Conservation (phyloP, 2,888 invertebrate genomes). For the Philereme vetulata region DNA sequence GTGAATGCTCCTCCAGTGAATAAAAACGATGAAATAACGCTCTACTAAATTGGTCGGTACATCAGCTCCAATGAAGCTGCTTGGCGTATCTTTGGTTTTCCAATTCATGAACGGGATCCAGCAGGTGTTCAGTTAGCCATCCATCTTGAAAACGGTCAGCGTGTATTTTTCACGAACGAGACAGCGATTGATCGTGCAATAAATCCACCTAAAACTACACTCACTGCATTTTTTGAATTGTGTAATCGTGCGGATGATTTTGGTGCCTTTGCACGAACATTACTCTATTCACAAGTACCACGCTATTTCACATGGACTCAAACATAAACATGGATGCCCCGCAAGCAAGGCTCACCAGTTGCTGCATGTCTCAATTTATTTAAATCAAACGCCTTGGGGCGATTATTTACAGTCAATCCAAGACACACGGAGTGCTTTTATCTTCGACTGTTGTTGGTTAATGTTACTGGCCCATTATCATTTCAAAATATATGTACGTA, state of each 20-base stretch:
- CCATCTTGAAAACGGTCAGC: constrained; percentile 36
- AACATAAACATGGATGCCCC: constrained; percentile 32
- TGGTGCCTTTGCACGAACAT: constrained; percentile 15
- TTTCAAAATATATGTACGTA: constrained; percentile 35
- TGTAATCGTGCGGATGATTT: no score
- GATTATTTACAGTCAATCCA: constrained; percentile 39
- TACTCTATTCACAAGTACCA: constrained; percentile 35
- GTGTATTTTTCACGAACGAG: constrained; percentile 36
- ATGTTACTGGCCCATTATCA: constrained; percentile 37
- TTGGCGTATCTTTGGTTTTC: constrained; percentile 33
- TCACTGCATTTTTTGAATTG: constrained; percentile 28
- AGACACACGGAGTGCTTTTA: no score
- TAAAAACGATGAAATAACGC: constrained; percentile 35
- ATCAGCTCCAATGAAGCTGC: constrained; percentile 34
- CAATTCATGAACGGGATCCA: constrained; percentile 30
- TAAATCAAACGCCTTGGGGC: constrained; percentile 35
- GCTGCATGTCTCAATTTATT: constrained; percentile 34
- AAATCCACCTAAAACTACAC: constrained; percentile 32
- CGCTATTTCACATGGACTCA: constrained; percentile 27
- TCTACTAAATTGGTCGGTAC: constrained; percentile 26
- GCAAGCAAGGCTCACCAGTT: constrained; percentile 37
- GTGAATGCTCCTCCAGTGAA: no score
- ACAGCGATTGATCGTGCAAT: constrained; percentile 24
- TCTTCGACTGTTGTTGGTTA: constrained; percentile 33
- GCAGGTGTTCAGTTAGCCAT: constrained; percentile 29